phyloP scores from a whole-genome alignment of 1,140 invertebrate species.

The Heliconius melpomene region DNA sequence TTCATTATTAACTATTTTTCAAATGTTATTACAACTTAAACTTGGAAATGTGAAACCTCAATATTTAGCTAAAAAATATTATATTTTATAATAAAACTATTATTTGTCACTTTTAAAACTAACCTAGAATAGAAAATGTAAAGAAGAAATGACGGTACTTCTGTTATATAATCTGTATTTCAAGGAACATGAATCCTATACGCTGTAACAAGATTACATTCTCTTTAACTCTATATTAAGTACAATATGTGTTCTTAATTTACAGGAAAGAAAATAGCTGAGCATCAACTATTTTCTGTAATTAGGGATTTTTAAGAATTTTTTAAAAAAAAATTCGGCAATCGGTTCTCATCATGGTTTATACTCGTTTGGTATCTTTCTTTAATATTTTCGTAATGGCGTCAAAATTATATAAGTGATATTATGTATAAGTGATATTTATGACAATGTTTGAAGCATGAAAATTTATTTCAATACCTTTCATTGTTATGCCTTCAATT shows the following conservation, averaged over 20 bases:
- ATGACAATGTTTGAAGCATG: neutral
- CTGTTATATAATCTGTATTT: conserved; percentile 9
- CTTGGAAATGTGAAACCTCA: neutral
- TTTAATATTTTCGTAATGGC: neutral
- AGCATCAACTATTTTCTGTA: neutral
- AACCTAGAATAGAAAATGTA: neutral
- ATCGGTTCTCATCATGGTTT: neutral
- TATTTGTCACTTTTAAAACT: neutral
- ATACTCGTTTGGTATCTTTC: neutral
- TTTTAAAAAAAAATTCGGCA: neutral
- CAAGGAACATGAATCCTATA: neutral
- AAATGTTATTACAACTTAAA: neutral
- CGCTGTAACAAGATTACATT: conserved; percentile 36
- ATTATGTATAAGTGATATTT: neutral
- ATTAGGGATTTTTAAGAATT: neutral
- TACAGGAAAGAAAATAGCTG: neutral
- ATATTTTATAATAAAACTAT: neutral
- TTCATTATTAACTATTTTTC: neutral
- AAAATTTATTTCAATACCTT: conserved; percentile 24
- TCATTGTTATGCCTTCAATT: conserved; percentile 24
- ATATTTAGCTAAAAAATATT: neutral
- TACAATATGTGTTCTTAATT: neutral
- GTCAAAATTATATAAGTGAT: neutral
- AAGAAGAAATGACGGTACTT: neutral
- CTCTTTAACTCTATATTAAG: neutral